These are phyloP conservation scores for Cyphomyrus plagiostoma DNA, from an alignment of 2,113 vertebrate species.

Conservation along the genomic window DNA sequence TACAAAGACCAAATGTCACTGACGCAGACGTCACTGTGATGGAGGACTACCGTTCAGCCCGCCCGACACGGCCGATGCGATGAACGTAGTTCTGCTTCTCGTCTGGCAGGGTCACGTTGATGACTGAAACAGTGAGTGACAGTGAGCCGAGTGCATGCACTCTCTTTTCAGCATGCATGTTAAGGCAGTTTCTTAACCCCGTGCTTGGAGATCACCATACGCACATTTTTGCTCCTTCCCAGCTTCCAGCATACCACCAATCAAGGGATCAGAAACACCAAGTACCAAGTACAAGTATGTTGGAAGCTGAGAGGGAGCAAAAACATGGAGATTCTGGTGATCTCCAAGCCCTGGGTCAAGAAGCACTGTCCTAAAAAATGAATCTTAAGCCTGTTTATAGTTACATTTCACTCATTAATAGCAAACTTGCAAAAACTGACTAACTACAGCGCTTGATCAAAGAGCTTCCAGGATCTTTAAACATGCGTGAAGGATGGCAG, in stretches of 20 bases:
- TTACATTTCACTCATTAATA: neutral
- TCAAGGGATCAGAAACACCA: neutral
- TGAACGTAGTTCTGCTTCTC: conserved; percentile 98
- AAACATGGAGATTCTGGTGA: neutral
- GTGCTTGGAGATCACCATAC: neutral
- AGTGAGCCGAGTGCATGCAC: neutral
- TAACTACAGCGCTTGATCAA: neutral
- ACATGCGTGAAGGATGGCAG: neutral
- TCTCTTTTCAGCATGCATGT: neutral
- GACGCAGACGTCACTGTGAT: neutral
- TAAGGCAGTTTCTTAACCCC: neutral
- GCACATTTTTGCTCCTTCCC: neutral
- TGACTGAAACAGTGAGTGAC: conserved; percentile 61
- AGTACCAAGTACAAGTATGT: neutral
- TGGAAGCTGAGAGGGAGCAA: neutral
- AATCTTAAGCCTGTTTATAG: neutral
- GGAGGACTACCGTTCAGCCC: conserved; percentile 81
- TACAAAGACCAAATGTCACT: neutral
- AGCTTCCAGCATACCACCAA: neutral
- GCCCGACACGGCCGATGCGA: conserved; percentile 90
- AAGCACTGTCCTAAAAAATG: neutral
- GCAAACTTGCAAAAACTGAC: neutral
- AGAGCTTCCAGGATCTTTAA: neutral
- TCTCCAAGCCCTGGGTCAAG: neutral
- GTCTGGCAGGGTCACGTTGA: conserved; percentile 94